Evolutionary conservation across 2,888 invertebrate species (phyloP), one percentile per base, ranked within the genome.

Genomic region (Cataglyphis livida): DNA sequence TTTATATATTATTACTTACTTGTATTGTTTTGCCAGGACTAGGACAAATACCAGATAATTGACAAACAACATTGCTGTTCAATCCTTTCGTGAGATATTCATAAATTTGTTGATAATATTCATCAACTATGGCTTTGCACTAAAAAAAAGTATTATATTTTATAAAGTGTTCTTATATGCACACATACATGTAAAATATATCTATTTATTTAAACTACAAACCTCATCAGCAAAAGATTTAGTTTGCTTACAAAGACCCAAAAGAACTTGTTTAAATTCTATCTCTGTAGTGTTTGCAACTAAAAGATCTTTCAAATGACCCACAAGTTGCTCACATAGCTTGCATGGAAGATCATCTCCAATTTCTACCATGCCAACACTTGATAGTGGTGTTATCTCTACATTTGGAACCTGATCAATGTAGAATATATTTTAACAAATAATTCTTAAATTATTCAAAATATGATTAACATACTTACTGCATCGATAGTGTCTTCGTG

Each of bases 271-370:
- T 94, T 97, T 96, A 95, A 98, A 98, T 95, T 98, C 98, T 0
- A 95, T 91, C 94, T 97, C 97, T 0, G 98, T 98, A 0, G 98
- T 98, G 93, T 98, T 98, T 25, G 98, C 97, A 41, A 98, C 95
- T 35, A 98, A 94, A 7, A 98, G 95, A 92, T 98, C 97, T 85
- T 97, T 96, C 88, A 98, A 95, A 94, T 98, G 98, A 32, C 95
- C 95, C 0, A 98, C 97, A 71, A 98, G 95, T 93, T 98, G 97
- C 91, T 98, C 96, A 94, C 98, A 98, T 81, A 98, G 95, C 91
- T 98, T 97, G 93, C 98, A 98, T 0, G 98, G 97, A 74, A 98
- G 95, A 92, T 97, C 96, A 89, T 96, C 96, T 57, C 93, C 94
- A n/a, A 96, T 92, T 62, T 95, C 95, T 21, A 96, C 95, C 91